Evolutionary conservation across 1,140 invertebrate genomes (phyloP), one percentile per base, ranked within the genome.

Genomic region (Drosophila ambigua): DNA sequence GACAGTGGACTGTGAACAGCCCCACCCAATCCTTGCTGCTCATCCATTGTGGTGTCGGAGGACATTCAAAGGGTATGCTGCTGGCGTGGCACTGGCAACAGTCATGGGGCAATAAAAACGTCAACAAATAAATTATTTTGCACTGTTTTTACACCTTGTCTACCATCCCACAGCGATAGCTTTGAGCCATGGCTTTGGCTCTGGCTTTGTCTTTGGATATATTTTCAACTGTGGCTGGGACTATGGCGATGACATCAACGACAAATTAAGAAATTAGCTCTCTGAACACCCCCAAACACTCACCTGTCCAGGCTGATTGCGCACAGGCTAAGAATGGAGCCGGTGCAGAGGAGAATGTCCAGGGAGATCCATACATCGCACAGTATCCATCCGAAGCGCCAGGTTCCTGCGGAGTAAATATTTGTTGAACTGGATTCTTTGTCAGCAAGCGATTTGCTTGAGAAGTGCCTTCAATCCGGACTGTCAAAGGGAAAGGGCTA

Each of bases 291-390:
- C 23, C 39, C n/a, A 5, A 16, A 16, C 8, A 72, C 91, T 92
- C 72, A 93, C 93, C 93, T 93, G 91, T 98, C 51, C 16, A 53
- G 16, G n/a, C 51, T 53, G 51, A 53, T 53, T 11, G 51, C 95
- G 93, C 95, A 96, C 89, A 97, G 91, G 84, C 94, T 95, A 48
- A 97, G 93, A 85, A 97, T 95, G 76, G 96, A 94, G 63, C 97
- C 95, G 1, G 98, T 99, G 91, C 98, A 98, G 1, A 98, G 95
- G 2, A 98, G 94, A 43, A 99, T 96, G 88, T 99, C 98, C 83
- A 98, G 93, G 1, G 97, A 98, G 41, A 98, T 95, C 97, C 97
- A 98, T 51, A 98, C 94, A 81, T 97, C 95, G 90, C 97, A 98
- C 15, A 97, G 92, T 4, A 95, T 92, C 92, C 94, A 94, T n/a